phyloP scores from a whole-genome alignment of 2,888 invertebrate species.

The Lasiommata megera region DNA sequence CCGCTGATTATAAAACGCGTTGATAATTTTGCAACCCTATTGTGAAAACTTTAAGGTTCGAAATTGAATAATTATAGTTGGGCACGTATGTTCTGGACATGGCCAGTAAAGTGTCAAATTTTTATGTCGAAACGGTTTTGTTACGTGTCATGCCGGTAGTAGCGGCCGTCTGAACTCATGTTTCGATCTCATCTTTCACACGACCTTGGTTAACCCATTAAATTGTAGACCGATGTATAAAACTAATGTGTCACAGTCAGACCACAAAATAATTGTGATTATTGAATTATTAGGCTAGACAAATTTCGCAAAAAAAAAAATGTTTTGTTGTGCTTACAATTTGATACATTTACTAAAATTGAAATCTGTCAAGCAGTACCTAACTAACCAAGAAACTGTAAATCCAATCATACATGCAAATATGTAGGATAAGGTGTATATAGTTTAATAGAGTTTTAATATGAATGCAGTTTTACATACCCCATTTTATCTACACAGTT shows the following conservation, averaged over 20 bases:
- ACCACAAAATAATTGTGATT: too few relatives aligned
- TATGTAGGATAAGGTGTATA: too few relatives aligned
- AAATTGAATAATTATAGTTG: conserved; percentile 42
- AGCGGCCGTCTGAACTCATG: conserved; percentile 47
- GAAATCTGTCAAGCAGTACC: too few relatives aligned
- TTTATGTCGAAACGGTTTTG: conserved; percentile 65
- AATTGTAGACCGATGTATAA: conserved; percentile 36
- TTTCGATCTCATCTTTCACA: conserved; percentile 63
- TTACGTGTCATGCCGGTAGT: conserved; percentile 60
- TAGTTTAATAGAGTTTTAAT: too few relatives aligned
- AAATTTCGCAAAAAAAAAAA: too few relatives aligned
- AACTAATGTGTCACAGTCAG: background rate
- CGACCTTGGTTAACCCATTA: conserved; percentile 55
- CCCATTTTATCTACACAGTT: too few relatives aligned
- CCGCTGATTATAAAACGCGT: conserved; percentile 39
- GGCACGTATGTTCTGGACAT: conserved; percentile 49
- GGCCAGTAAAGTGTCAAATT: conserved; percentile 60
- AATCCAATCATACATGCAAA: too few relatives aligned
- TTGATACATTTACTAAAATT: too few relatives aligned
- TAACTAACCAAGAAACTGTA: too few relatives aligned
- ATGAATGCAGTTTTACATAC: too few relatives aligned
- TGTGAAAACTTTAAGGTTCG: conserved; percentile 37
- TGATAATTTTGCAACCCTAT: conserved; percentile 49
- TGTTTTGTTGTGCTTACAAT: too few relatives aligned
- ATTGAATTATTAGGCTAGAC: too few relatives aligned